These are phyloP conservation scores for Amniataba percoides DNA, from an alignment of 2,797 vertebrate species.

Conservation along the genomic window DNA sequence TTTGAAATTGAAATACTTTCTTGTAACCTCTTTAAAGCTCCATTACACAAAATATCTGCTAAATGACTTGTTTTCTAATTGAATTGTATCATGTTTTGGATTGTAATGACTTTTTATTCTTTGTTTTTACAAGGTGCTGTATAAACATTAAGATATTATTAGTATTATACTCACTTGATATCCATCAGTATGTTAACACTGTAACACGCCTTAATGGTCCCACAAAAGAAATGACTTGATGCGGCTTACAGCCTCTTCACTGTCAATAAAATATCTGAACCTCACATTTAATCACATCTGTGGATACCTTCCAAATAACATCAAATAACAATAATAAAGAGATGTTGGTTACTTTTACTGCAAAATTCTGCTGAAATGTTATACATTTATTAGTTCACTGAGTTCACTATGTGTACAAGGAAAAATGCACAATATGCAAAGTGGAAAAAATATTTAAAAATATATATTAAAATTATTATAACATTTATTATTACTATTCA, in stretches of 20 bases:
- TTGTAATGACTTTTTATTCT: not conserved
- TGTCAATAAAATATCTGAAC: conserved; percentile 1
- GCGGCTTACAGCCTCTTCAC: not conserved
- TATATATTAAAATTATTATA: too few relatives aligned
- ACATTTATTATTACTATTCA: not conserved
- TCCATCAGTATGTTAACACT: not conserved
- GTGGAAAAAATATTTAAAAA: not conserved
- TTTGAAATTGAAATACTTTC: not conserved
- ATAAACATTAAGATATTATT: not conserved
- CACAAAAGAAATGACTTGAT: not conserved
- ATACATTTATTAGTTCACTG: not conserved
- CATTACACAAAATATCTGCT: not conserved
- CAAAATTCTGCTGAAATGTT: not conserved
- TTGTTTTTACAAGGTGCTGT: not conserved
- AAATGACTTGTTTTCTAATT: too few relatives aligned
- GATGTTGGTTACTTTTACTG: not conserved
- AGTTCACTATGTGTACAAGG: not conserved
- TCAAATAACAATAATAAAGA: not conserved
- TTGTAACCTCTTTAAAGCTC: not conserved
- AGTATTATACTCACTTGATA: not conserved
- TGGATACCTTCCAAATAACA: not conserved
- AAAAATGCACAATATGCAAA: not conserved
- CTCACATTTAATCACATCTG: not conserved
- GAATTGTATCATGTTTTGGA: not conserved
- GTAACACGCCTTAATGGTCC: not conserved